Evolutionary conservation across 1,140 invertebrate species (phyloP), one percentile per base, ranked within the genome.

Genomic region (Drosophila nebulosa): DNA sequence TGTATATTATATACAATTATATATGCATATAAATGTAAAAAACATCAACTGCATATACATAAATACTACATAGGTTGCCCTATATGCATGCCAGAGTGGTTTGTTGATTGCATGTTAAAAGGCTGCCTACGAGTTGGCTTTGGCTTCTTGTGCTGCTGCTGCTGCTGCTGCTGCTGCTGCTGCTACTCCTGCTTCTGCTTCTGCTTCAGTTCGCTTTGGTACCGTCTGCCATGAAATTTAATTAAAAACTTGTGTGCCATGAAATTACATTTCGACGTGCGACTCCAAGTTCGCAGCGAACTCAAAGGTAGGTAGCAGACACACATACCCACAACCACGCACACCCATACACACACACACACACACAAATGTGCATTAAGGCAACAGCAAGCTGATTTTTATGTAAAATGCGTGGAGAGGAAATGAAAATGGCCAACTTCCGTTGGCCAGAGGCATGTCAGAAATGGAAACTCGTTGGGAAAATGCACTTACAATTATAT

Each of bases 221-320:
- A 70, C 56, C 72, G 72, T 85, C 74, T 85, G 74, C 81, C 81
- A 85, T 89, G 79, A 89, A 84, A 89, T 89, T 89, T 89, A 89
- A 89, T 89, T 89, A 89, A 89, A 88, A 89, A 89, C 84, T 89
- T 89, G 84, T 89, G 84, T 89, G 79, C 79, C 84, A 88, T 88
- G 84, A 88, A 88, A 88, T 88, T 88, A 88, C 84, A 89, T 89
- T 88, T 88, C 84, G 80, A 79, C 78, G 66, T 88, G 79, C 80
- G 78, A 76, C 70, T 74, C 60, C 66, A 61, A 46, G 39, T 57
- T 59, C n/a, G 35, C 46, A 39, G 64, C 42, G 60, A 35, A 61
- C 66, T 69, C 64, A 83, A 86, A 86, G 70, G 78, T 72, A 78
- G 70, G 55, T 57, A 51, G 60, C 58, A 50, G 61, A 50, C 60